Percentiles rank a stretch among this genome's conserved stretches.
phyloP scores from a whole-genome alignment of 2,797 vertebrate genomes.

The Tragopan temminckii region DNA sequence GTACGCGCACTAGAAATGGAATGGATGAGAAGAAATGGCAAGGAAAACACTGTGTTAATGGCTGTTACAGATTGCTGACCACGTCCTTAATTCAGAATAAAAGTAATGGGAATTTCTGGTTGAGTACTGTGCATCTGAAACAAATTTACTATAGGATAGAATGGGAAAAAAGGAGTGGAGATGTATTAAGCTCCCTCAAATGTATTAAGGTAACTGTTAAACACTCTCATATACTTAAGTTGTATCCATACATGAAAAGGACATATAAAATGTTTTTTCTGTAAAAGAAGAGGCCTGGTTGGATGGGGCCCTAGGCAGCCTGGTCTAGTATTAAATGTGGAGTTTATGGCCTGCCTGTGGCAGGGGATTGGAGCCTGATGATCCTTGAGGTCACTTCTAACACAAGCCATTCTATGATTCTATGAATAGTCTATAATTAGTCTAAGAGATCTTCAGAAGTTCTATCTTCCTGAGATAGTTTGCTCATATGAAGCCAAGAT shows the following conservation, averaged over 20 bases:
- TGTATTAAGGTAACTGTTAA: not conserved
- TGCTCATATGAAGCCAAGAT: rapidly evolving
- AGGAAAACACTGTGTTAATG: not conserved
- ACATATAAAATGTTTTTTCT: not conserved
- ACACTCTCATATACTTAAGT: not conserved
- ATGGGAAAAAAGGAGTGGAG: not conserved
- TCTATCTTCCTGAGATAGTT: not conserved
- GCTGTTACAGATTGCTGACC: not conserved
- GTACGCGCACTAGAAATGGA: rapidly evolving
- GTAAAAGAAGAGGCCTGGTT: not conserved
- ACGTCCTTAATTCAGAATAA: not conserved
- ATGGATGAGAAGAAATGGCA: not conserved
- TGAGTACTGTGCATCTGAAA: not conserved
- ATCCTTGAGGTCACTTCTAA: too few species aligned
- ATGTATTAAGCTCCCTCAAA: not conserved
- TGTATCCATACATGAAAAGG: not conserved
- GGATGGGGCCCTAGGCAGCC: too few species aligned
- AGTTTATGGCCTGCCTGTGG: too few species aligned
- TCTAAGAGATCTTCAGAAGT: not conserved
- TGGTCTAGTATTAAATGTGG: too few species aligned
- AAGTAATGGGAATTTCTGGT: not conserved
- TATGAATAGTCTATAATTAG: not conserved
- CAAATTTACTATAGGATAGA: not conserved
- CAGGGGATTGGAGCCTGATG: too few species aligned
- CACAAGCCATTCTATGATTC: too few species aligned